Evolutionary conservation across 2,113 vertebrate species (phyloP).

Genomic region (Condylura cristata): DNA sequence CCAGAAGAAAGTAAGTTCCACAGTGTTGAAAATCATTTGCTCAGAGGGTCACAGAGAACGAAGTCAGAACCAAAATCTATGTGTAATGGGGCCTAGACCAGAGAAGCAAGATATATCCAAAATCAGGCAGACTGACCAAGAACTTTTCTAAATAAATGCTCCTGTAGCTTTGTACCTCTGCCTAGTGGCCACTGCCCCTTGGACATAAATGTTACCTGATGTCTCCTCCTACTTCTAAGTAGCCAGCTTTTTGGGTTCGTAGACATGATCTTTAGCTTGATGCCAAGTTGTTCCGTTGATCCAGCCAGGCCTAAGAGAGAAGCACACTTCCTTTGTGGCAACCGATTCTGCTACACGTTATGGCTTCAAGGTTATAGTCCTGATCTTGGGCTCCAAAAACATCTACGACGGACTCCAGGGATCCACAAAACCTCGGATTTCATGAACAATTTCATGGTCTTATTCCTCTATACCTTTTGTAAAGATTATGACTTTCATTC

Average conservation of each 20-base stretch:
- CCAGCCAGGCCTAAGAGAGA: not conserved
- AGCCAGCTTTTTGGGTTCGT: not conserved
- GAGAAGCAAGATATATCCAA: not conserved
- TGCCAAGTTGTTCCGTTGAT: not conserved
- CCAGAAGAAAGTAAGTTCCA: not conserved
- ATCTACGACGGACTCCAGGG: not conserved
- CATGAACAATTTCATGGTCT: not conserved
- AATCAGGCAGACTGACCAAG: not conserved
- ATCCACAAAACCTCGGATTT: not conserved
- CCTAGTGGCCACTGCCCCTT: not conserved
- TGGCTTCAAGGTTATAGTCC: not conserved
- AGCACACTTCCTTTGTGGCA: not conserved
- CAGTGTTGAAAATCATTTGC: not conserved
- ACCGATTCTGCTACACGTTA: not conserved
- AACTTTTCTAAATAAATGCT: not conserved
- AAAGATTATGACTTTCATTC: not conserved
- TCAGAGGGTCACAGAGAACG: not conserved
- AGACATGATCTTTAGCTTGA: not conserved
- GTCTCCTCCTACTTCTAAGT: not conserved
- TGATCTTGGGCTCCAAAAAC: not conserved
- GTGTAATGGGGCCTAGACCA: not conserved
- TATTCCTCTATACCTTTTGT: not conserved
- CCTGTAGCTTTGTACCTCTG: not conserved
- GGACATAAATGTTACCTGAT: not conserved
- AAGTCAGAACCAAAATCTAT: not conserved